phyloP scores from a whole-genome alignment of 1,140 invertebrate genomes.

The Olivierus martensii region DNA sequence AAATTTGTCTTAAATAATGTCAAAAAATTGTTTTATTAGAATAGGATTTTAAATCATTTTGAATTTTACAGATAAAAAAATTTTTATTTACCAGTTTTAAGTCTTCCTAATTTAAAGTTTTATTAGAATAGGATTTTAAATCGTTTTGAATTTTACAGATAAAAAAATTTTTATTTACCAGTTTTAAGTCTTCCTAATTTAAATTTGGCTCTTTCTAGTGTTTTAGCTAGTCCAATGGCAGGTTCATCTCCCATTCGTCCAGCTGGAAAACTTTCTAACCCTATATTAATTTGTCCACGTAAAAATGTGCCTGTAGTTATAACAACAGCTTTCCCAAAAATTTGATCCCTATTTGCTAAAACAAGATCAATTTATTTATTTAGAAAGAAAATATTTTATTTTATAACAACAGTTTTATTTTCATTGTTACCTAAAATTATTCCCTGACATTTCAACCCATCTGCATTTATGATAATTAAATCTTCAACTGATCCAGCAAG shows the following conservation, averaged over 20 bases:
- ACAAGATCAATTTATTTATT: neutral
- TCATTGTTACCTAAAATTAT: too few relatives aligned
- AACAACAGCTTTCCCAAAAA: slow-evolving; percentile 54
- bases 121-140: too few relatives aligned
- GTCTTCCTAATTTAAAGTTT: slow-evolving; percentile 68
- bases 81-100: slow-evolving; percentile 58
- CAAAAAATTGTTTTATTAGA: too few relatives aligned
- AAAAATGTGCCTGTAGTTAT: slow-evolving; percentile 92
- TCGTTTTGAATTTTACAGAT: too few relatives aligned
- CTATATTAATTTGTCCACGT: slow-evolving; percentile 75
- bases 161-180: slow-evolving; percentile 34
- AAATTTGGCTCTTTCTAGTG: slow-evolving; percentile 55
- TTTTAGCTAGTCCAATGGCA: slow-evolving; percentile 64
- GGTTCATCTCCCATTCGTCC: slow-evolving; percentile 72
- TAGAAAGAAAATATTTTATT: too few relatives aligned
- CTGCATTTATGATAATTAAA: slow-evolving; percentile 29
- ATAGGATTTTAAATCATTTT: too few relatives aligned
- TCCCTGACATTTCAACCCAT: too few relatives aligned
- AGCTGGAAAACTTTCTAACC: slow-evolving; percentile 58
- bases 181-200: slow-evolving; percentile 77
- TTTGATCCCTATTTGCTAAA: slow-evolving; percentile 42
- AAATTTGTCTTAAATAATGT: too few relatives aligned
- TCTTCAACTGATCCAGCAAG: slow-evolving; percentile 67
- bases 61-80: too few relatives aligned
- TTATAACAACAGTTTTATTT: too few relatives aligned